A percentile compares a stretch with the other conserved stretches of the same genome.
Evolutionary conservation across 2,888 invertebrate genomes (phyloP).

Genomic region (Drosophila birchii): DNA sequence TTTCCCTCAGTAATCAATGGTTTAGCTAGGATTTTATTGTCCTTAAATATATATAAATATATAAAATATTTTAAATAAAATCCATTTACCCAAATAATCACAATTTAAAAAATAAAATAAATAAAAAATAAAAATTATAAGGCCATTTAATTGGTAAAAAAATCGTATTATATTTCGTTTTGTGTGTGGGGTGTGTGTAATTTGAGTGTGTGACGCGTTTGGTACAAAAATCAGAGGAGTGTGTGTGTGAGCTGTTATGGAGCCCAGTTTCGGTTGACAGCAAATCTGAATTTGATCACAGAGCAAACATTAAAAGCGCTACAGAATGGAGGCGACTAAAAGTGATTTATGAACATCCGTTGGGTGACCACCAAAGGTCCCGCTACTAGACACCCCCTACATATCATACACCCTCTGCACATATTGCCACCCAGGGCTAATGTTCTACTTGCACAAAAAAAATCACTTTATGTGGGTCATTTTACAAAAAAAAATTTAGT

Average conservation of each 20-base stretch:
- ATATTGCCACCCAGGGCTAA: constrained; percentile 13
- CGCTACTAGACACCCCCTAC: constrained; percentile 23
- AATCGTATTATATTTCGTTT: background rate
- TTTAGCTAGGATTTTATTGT: background rate
- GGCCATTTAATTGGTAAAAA: background rate
- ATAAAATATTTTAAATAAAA: background rate
- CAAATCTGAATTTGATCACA: constrained; percentile 74
- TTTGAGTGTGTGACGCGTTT: constrained; percentile 31
- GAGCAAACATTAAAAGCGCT: constrained; percentile 72
- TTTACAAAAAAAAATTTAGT: constrained; percentile 17
- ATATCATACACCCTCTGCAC: background rate
- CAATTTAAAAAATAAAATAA: background rate
- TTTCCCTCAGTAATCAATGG: background rate
- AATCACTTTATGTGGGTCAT: constrained; percentile 11
- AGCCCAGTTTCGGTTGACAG: constrained; percentile 71
- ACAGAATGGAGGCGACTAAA: constrained; percentile 55
- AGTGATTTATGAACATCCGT: constrained; percentile 67
- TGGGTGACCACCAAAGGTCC: constrained; percentile 50
- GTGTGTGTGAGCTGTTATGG: constrained; percentile 17
- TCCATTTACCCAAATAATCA: background rate
- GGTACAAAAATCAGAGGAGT: constrained; percentile 12
- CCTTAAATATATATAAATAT: background rate
- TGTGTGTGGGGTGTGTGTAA: constrained; percentile 19
- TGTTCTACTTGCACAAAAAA: constrained; percentile 10
- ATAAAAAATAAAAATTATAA: background rate